Percentiles rank a stretch among this genome's conserved stretches.
These are phyloP conservation scores for Sepioteuthis lessoniana DNA, from an alignment of 2,888 invertebrate species.

Conservation along the genomic window DNA sequence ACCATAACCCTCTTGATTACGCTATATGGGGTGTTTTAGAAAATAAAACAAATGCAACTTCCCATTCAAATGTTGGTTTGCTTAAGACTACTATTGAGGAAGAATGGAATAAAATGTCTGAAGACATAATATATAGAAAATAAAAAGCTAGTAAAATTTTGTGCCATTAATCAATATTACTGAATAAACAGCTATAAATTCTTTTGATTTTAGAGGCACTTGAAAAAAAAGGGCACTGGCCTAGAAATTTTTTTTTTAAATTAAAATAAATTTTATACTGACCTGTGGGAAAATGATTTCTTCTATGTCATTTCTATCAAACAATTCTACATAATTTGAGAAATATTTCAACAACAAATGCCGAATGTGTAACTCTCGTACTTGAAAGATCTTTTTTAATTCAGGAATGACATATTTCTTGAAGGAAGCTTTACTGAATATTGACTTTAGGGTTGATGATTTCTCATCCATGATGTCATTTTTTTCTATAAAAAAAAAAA, in stretches of 20 bases:
- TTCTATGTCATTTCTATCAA: slow-evolving; percentile 85
- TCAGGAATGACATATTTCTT: slow-evolving; percentile 80
- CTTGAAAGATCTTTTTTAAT: slow-evolving; percentile 82
- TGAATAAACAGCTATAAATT: background rate
- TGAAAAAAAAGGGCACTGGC: background rate
- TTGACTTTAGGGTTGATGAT: slow-evolving; percentile 43
- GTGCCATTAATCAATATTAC: background rate
- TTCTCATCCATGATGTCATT: background rate
- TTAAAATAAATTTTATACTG: slow-evolving; percentile 51
- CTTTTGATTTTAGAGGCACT: background rate
- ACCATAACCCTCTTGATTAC: too few relatives aligned
- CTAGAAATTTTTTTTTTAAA: background rate
- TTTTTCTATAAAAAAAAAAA: background rate
- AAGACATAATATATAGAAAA: too few relatives aligned
- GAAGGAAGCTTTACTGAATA: slow-evolving; percentile 58
- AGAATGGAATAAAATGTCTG: too few relatives aligned
- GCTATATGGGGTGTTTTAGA: too few relatives aligned
- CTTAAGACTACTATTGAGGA: too few relatives aligned
- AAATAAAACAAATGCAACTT: too few relatives aligned
- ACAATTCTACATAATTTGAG: slow-evolving; percentile 83
- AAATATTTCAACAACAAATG: slow-evolving; percentile 86
- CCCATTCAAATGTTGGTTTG: too few relatives aligned
- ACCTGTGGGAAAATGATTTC: slow-evolving; percentile 89
- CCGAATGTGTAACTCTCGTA: slow-evolving; percentile 88
- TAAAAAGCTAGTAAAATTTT: background rate